A percentile compares a stretch with the other conserved stretches of the same genome.
Evolutionary conservation across 2,888 invertebrate genomes (phyloP).

Genomic region (Antitype chi): DNA sequence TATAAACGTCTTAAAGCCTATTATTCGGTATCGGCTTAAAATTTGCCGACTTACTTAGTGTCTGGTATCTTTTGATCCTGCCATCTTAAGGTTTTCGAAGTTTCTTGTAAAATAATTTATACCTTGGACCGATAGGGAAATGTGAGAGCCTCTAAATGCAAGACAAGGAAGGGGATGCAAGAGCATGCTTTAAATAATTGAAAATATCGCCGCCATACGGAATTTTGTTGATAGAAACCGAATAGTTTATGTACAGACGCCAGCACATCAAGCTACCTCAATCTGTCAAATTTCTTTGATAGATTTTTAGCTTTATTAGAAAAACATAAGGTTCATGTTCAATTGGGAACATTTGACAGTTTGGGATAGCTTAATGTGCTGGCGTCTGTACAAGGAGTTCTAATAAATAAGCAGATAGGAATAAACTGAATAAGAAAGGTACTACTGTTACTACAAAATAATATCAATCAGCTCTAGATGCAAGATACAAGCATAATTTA

Average conservation of each 20-base stretch:
- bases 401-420: slow-evolving; percentile 19
- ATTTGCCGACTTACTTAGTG: slow-evolving; percentile 25
- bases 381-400: slow-evolving; percentile 18
- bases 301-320: no score
- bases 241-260: slow-evolving; percentile 18
- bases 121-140: slow-evolving; percentile 69
- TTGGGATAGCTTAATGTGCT: no score
- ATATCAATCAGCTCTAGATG: not conserved
- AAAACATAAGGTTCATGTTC: no score
- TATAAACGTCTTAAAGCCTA: slow-evolving; percentile 43
- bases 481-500: not conserved
- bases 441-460: not conserved
- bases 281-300: no score
- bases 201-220: slow-evolving; percentile 74
- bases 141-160: slow-evolving; percentile 77
- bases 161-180: slow-evolving; percentile 69
- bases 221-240: slow-evolving; percentile 58
- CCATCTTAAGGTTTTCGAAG: slow-evolving; percentile 40
- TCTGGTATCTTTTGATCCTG: slow-evolving; percentile 46
- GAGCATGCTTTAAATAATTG: slow-evolving; percentile 66
- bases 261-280: no score
- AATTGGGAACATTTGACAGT: no score
- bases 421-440: slow-evolving; percentile 11
- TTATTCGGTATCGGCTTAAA: slow-evolving; percentile 42
- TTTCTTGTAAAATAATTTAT: slow-evolving; percentile 49